These are phyloP conservation scores for Takifugu rubripes DNA, from an alignment of 2,797 vertebrate genomes.

Conservation along the genomic window DNA sequence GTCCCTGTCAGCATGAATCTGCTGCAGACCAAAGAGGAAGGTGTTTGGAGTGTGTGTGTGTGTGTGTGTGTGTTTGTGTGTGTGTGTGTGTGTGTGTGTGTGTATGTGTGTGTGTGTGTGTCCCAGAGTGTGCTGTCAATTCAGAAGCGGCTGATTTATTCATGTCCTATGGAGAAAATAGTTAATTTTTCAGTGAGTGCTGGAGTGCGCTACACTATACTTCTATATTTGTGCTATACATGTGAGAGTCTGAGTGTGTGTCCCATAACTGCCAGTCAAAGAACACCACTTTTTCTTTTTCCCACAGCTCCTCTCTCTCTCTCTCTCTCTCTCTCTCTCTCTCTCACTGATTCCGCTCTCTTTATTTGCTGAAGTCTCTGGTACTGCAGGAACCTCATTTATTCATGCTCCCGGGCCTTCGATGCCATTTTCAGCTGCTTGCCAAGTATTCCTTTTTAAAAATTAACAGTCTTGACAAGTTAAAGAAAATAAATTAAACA, in stretches of 20 bases:
- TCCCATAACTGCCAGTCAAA: conserved; percentile 46
- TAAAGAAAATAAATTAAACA: conserved; percentile 61
- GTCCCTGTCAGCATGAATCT: conserved; percentile 42
- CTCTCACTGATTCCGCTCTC: conserved; percentile 14
- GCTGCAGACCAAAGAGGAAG: conserved; percentile 10
- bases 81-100: not conserved
- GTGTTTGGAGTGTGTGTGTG: conserved; percentile 13
- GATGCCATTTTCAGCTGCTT: conserved; percentile 53
- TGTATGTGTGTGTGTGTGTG: conserved; percentile 1
- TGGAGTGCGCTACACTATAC: not conserved
- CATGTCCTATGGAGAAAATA: conserved; percentile 40
- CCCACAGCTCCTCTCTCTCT: conserved; percentile 28
- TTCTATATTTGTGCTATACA: conserved; percentile 7
- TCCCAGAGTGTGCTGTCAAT: conserved; percentile 30
- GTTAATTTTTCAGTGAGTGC: conserved; percentile 50
- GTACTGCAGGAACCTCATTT: conserved; percentile 57
- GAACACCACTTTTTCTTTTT: conserved; percentile 20
- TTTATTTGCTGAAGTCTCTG: conserved; percentile 33
- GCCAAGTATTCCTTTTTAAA: conserved; percentile 57
- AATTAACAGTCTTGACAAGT: conserved; percentile 58
- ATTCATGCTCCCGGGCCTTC: conserved; percentile 63
- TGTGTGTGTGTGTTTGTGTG: not conserved
- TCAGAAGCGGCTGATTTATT: conserved; percentile 60
- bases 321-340: not conserved
- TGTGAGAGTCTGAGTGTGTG: conserved; percentile 8